Conservation (phyloP, 2,888 invertebrate species). For the Drosophila mercatorum region DNA sequence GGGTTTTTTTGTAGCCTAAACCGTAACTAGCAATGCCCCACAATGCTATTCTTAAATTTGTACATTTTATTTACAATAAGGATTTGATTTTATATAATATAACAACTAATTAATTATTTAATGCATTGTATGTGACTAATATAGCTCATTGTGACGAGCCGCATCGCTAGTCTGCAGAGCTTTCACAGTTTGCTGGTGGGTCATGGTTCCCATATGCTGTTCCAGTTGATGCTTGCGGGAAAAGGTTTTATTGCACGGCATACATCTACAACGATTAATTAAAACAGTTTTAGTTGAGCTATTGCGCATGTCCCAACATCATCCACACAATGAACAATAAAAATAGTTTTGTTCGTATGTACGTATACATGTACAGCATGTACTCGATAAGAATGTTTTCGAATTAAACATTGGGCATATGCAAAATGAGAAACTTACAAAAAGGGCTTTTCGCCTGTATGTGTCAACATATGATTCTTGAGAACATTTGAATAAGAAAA, state of each 20-base stretch:
- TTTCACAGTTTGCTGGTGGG: constrained; percentile 81
- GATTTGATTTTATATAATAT: constrained; percentile 15
- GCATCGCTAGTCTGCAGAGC: constrained; percentile 49
- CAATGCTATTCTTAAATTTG: constrained; percentile 24
- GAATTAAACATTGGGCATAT: neutral
- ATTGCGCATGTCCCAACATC: neutral
- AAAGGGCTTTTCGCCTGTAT: constrained; percentile 83
- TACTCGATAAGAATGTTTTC: too few relatives aligned
- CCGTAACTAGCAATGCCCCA: too few relatives aligned
- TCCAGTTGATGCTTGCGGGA: constrained; percentile 83
- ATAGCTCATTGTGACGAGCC: constrained; percentile 55
- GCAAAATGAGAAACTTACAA: constrained; percentile 57
- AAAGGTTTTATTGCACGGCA: constrained; percentile 83
- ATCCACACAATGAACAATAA: too few relatives aligned
- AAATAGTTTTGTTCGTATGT: too few relatives aligned
- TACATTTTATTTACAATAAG: constrained; percentile 53
- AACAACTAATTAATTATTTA: constrained; percentile 33
- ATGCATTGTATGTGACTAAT: constrained; percentile 49
- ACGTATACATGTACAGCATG: too few relatives aligned
- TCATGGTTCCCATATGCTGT: constrained; percentile 82
- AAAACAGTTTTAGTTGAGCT: neutral
- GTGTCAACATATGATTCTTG: constrained; percentile 84
- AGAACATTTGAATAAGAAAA: constrained; percentile 84
- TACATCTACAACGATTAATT: constrained; percentile 65
- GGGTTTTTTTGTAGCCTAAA: too few relatives aligned